A percentile compares a stretch with the other conserved stretches of the same genome.
Evolutionary conservation across 2,797 vertebrate genomes (phyloP).

Genomic region (Lycodopsis pacificus): DNA sequence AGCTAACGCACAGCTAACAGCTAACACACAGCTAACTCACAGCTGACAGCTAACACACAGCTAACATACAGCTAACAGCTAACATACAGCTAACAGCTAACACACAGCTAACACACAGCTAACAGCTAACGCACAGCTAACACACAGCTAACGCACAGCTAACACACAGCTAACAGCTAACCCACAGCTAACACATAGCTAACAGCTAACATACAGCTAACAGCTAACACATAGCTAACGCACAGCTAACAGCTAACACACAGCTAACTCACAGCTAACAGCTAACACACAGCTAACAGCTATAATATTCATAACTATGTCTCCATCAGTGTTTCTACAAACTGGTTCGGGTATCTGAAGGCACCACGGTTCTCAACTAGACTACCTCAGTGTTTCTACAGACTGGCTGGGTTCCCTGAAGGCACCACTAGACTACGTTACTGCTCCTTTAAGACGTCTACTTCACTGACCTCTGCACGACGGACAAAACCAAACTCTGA

Average conservation of each 20-base stretch:
- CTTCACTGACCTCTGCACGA: slow-evolving; percentile 86
- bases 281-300: neutral
- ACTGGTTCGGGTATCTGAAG: too few species aligned
- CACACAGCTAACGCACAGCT: neutral
- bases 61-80: neutral
- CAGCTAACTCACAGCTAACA: neutral
- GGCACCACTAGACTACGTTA: too few species aligned
- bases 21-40: slow-evolving; percentile 4
- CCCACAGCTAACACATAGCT: neutral
- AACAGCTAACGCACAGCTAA: neutral
- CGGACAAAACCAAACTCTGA: slow-evolving; percentile 92
- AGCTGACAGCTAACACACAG: neutral
- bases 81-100: neutral
- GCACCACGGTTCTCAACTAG: too few species aligned
- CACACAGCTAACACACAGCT: slow-evolving; percentile 1
- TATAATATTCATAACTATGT: neutral
- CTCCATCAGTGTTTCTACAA: too few species aligned
- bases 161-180: neutral
- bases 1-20: slow-evolving; percentile 6
- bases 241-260: neutral
- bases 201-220: slow-evolving; percentile 11
- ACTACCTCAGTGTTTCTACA: too few species aligned
- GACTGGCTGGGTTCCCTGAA: too few species aligned
- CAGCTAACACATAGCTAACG: slow-evolving; percentile 6
- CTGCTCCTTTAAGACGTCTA: too few species aligned